Conservation (phyloP, 2,888 invertebrate species). For the Leptura quadrifasciata region DNA sequence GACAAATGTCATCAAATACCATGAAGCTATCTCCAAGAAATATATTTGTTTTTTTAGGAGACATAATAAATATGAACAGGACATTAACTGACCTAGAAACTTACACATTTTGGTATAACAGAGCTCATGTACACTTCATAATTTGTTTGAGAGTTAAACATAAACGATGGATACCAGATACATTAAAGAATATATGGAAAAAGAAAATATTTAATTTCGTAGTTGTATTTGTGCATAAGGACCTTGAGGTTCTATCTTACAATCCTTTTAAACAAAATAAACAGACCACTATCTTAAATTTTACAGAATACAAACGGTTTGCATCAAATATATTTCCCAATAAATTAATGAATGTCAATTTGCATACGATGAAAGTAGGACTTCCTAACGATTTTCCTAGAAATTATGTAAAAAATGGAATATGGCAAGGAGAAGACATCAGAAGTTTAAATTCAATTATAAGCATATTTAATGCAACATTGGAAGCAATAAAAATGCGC, state of each 20-base stretch:
- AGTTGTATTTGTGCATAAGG: neutral
- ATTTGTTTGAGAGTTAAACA: neutral
- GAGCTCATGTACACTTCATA: neutral
- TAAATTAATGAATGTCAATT: neutral
- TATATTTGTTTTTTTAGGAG: neutral
- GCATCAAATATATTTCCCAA: slow-evolving; percentile 6
- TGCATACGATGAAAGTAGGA: neutral
- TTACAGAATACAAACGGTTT: neutral
- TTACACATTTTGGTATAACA: neutral
- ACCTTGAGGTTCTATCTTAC: neutral
- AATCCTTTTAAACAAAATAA: neutral
- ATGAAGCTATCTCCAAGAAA: neutral
- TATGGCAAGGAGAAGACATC: neutral
- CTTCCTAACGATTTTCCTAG: neutral
- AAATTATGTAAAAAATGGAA: neutral
- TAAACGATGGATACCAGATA: neutral
- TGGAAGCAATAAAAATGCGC: neutral
- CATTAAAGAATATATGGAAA: slow-evolving; percentile 9
- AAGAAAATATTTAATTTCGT: slow-evolving; percentile 18
- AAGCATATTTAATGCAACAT: neutral
- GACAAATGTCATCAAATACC: neutral
- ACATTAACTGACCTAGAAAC: neutral
- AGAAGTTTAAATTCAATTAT: neutral
- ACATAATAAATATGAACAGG: neutral
- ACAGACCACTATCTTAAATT: neutral